Evolutionary conservation across 37 sponge, comb jelly and placozoan species (phyloP), one percentile per base, ranked within the genome.

Genomic region (Haliclona indistincta): DNA sequence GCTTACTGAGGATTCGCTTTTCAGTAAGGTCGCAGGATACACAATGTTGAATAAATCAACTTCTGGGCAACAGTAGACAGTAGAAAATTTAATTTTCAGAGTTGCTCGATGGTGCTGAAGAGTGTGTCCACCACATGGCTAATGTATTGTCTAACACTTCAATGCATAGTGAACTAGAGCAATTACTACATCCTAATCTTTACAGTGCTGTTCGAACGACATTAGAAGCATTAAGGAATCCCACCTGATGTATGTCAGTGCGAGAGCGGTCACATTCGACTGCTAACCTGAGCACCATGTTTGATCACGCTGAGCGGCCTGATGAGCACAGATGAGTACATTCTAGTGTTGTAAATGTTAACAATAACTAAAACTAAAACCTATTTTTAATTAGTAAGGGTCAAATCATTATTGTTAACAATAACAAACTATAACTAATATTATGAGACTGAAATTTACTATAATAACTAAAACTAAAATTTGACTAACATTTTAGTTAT

Each of bases 101-200:
- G 2, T 85, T 85, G 49, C 29, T 85, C 1, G 26, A 67, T 1
- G 86, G 86, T 2, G 68, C 36, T 32, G 56, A 42, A 43, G 64
- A 78, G 25, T 78, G 79, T 19, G 55, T 85, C 1, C 39, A 26
- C 25, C 47, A 39, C 0, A 15, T 85, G n/a, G 67, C 79, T 3
- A 26, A 64, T 23, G 41, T n/a, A n/a, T n/a, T 58, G 7, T 23
- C 51, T 3, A n/a, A 62, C 36, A 35, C 25, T 13, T n/a, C n/a
- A n/a, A n/a, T n/a, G n/a, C 78, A 72, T 32, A 54, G 64, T 8
- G 62, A 74, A 23, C 70, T 85, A 25, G 15, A 28, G 13, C n/a
- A n/a, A 4, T 35, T 78, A 0, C 71, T 73, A 0, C 53, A 49
- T 1, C 73, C 86, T 4, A 35, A 53, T 0, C 79, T 85, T n/a